Evolutionary conservation across 2,888 invertebrate species (phyloP).

Genomic region (Drosophila greeni): DNA sequence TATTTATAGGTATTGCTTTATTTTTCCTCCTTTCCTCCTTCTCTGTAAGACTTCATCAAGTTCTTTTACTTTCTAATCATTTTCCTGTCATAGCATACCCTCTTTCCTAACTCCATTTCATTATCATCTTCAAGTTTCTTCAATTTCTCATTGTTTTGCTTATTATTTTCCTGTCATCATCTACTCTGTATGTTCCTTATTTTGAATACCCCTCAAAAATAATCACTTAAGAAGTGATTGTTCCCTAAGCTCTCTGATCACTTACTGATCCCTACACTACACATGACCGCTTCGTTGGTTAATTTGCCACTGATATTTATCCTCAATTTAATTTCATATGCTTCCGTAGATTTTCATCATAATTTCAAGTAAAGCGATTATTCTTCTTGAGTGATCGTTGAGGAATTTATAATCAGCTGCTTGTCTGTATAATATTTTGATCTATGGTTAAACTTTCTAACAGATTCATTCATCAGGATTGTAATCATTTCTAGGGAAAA

Average conservation of each 20-base stretch:
- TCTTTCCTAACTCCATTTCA: not conserved
- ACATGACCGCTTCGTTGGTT: constrained; percentile 35
- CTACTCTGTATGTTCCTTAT: no score
- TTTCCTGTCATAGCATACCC: no score
- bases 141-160: not conserved
- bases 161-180: not conserved
- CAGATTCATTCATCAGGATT: not conserved
- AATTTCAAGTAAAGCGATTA: constrained; percentile 25
- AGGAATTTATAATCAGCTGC: no score
- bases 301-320: constrained; percentile 34
- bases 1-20: not conserved
- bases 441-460: not conserved
- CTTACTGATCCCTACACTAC: constrained; percentile 37
- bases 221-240: not conserved
- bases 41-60: no score
- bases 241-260: constrained; percentile 24
- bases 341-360: constrained; percentile 24
- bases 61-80: not conserved
- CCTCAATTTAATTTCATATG: constrained; percentile 38
- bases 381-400: constrained; percentile 27
- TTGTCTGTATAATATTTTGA: constrained; percentile 4
- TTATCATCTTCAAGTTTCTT: not conserved
- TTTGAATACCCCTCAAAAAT: not conserved
- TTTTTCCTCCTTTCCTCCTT: no score
- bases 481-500: not conserved